Evolutionary conservation across 2,888 invertebrate genomes (phyloP).

Genomic region (Pyrrhosoma nymphula): DNA sequence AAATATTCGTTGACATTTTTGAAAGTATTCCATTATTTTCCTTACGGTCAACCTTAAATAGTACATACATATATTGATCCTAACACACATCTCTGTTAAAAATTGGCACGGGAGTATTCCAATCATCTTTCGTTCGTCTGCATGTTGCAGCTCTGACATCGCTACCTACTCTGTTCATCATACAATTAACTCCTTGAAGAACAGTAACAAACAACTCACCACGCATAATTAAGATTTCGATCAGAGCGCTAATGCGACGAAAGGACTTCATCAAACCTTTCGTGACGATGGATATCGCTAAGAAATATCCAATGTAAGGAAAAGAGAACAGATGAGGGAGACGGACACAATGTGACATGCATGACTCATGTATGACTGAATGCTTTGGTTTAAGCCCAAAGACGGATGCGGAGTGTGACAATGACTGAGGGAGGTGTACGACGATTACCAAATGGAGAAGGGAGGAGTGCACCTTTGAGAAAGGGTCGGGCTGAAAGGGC

Average conservation of each 20-base stretch:
- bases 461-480: background rate
- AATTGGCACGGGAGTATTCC: too few species aligned
- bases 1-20: too few species aligned
- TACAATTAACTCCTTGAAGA: too few species aligned
- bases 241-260: background rate
- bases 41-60: too few species aligned
- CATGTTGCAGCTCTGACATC: too few species aligned
- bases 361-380: background rate
- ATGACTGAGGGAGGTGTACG: background rate
- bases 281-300: background rate
- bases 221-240: background rate
- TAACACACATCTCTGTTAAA: too few species aligned
- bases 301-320: background rate
- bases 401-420: background rate
- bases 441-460: background rate
- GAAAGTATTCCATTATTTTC: too few species aligned
- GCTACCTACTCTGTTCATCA: too few species aligned
- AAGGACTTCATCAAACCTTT: background rate
- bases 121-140: too few species aligned
- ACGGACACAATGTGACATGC: background rate
- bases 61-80: too few species aligned
- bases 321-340: background rate
- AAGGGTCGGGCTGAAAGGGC: background rate
- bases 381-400: background rate
- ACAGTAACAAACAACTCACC: too few species aligned